Evolutionary conservation across 2,113 vertebrate species (phyloP), one percentile per base, ranked within the genome.

Genomic region (Phalacrocorax aristotelis): DNA sequence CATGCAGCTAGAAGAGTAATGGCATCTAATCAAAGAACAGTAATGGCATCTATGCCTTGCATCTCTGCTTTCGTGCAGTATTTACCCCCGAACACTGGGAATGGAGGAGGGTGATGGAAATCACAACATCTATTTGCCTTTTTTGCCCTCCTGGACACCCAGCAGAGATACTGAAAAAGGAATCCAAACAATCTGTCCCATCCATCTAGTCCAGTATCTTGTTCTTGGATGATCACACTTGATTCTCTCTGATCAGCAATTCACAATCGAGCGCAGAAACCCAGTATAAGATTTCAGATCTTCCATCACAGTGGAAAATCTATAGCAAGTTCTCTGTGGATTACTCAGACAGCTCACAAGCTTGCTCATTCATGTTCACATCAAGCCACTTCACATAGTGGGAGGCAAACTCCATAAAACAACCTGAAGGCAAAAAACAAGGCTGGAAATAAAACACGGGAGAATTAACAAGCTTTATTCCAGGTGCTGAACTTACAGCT

Each of bases 351-450:
- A 75, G 25, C 48, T 93, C 51, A 58, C 46, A 81, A 69, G 89
- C 69, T 89, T 78, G 61, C 57, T 96, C 48, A 85, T 71, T 90
- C 65, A 58, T 21, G 64, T 75, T 75, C 65, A 85, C 10, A 82
- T 92, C 64, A 75, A 87, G 78, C 21, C 19, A 57, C 51, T 85
- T 85, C 27, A 68, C n/a, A 49, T 6, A 83, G 21, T 21, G 17
- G 55, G 38, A 93, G 25, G 62, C 34, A 90, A 90, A 85, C 10
- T 54, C 7, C 1, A n/a, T 85, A 88, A 88, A 96, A 92, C 29
- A 90, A 88, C 83, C 83, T 51, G 38, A 94, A 94, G 79, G 86
- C 75, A 92, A 83, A 90, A 95, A 49, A 36, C n/a, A 83, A 92
- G 19, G 25, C 58, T 72, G 62, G 52, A 83, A 90, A 32, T 40